Conservation (phyloP, 1,140 invertebrate species). For the Macrosteles quadrilineatus region DNA sequence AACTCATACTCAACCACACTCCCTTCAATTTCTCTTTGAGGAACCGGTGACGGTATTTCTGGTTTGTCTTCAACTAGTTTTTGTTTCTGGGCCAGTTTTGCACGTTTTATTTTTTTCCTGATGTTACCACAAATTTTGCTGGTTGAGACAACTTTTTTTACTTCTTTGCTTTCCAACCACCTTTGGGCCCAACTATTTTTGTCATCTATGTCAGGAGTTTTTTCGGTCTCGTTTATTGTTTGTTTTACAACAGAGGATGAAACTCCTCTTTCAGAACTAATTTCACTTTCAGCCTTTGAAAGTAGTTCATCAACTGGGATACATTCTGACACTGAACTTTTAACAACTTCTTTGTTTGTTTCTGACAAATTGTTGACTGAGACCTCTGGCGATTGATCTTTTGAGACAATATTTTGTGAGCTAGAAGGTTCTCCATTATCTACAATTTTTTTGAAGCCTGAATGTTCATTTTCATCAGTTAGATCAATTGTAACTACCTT, state of each 20-base stretch:
- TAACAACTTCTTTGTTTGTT: neutral
- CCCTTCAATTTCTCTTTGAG: neutral
- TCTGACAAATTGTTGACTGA: neutral
- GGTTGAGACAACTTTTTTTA: constrained; percentile 42
- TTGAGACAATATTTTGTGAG: too few species aligned
- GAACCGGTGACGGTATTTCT: neutral
- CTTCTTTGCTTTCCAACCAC: constrained; percentile 43
- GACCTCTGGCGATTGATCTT: neutral
- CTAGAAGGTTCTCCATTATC: neutral
- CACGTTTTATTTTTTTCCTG: constrained; percentile 38
- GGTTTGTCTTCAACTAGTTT: neutral
- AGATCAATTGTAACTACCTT: constrained; percentile 25
- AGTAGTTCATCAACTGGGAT: neutral
- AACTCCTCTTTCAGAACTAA: neutral
- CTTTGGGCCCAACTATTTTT: constrained; percentile 39
- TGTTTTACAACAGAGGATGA: neutral
- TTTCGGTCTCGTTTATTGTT: neutral
- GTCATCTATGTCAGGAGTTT: neutral
- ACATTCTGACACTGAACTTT: neutral
- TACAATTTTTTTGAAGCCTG: neutral
- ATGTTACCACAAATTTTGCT: constrained; percentile 43
- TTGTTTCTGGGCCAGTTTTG: constrained; percentile 11
- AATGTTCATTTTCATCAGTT: constrained; percentile 4
- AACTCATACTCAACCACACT: constrained; percentile 12
- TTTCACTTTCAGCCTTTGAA: neutral